Percentiles rank a stretch among this genome's conserved stretches.
Conservation (phyloP, 2,888 invertebrate species). For the Drosophila percnosoma region DNA sequence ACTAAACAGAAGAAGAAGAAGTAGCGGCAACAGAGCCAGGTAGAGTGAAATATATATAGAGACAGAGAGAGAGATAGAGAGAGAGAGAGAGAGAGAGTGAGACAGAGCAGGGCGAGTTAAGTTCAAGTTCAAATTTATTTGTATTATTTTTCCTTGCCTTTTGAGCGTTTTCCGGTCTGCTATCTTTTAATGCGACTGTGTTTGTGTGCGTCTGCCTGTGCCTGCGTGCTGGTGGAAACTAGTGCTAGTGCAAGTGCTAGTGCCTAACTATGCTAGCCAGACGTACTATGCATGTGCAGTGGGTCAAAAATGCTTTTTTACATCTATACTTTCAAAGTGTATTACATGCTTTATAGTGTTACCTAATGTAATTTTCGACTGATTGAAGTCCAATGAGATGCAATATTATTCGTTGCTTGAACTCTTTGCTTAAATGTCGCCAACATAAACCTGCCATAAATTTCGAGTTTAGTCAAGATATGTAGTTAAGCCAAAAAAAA, state of each 20-base stretch:
- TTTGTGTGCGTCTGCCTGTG: constrained; percentile 6
- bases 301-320: background rate
- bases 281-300: background rate
- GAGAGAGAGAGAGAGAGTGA: background rate
- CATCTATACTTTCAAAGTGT: background rate
- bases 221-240: constrained; percentile 2
- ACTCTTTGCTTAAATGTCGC: background rate
- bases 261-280: constrained; percentile 9
- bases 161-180: constrained; percentile 59
- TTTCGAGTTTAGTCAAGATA: background rate
- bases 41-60: background rate
- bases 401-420: background rate
- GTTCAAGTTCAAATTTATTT: constrained; percentile 78
- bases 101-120: constrained; percentile 59
- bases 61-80: background rate
- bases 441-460: background rate
- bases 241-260: too few species aligned
- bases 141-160: constrained; percentile 53
- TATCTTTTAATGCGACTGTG: constrained; percentile 13
- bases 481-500: background rate
- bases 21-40: background rate
- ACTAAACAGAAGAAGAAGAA: constrained; percentile 1
- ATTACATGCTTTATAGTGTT: background rate
- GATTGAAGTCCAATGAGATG: background rate
- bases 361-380: background rate